Evolutionary conservation across 2,797 vertebrate genomes (phyloP).

Genomic region (Sardinella longiceps): DNA sequence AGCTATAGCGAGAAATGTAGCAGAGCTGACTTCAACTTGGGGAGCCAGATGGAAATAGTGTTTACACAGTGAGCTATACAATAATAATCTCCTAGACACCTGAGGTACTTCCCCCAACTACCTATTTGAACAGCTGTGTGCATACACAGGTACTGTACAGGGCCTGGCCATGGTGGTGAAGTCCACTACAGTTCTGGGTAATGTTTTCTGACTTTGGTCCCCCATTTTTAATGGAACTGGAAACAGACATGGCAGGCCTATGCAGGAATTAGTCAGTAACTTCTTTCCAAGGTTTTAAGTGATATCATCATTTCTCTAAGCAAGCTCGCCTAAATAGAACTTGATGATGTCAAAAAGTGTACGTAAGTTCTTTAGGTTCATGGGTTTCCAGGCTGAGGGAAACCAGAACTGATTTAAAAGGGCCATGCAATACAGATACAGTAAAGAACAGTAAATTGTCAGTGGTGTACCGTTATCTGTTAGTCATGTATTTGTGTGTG

Average conservation of each 20-base stretch:
- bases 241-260: neutral
- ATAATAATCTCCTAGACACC: constrained; percentile 18
- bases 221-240: neutral
- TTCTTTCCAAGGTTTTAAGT: neutral
- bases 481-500: neutral
- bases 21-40: neutral
- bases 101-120: constrained; percentile 19
- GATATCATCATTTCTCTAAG: neutral
- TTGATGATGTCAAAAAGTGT: neutral
- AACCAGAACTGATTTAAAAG: neutral
- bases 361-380: neutral
- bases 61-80: constrained; percentile 29
- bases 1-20: neutral
- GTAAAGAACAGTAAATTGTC: too few relatives aligned
- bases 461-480: too few relatives aligned
- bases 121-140: constrained; percentile 45
- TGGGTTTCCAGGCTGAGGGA: neutral
- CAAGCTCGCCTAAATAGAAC: neutral
- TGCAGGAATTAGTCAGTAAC: neutral
- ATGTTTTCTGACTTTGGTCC: neutral
- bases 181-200: neutral
- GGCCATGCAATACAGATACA: neutral
- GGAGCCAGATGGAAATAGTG: constrained; percentile 25
- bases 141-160: neutral
- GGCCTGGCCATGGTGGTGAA: neutral